Evolutionary conservation across 2,888 invertebrate species (phyloP).

Genomic region (Dioctria rufipes): DNA sequence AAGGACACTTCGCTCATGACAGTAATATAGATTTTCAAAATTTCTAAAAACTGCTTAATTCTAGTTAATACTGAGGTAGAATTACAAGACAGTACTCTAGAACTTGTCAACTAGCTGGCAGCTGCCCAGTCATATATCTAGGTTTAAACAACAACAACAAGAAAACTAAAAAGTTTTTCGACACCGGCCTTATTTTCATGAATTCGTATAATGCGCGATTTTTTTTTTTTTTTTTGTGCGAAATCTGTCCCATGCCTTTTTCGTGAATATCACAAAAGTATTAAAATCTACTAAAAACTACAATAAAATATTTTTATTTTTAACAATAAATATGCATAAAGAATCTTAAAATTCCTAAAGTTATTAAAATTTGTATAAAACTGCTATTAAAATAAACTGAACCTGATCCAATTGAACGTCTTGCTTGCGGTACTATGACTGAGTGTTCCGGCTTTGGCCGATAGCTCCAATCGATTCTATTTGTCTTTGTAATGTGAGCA

Average conservation of each 20-base stretch:
- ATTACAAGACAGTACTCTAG: constrained; percentile 2
- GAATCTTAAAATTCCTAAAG: background rate
- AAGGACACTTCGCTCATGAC: background rate
- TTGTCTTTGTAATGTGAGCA: constrained; percentile 73
- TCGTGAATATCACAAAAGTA: constrained; percentile 9
- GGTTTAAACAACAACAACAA: background rate
- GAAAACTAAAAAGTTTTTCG: background rate
- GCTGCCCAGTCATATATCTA: background rate
- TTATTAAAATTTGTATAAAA: background rate
- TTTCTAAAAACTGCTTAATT: constrained; percentile 22
- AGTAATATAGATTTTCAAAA: background rate
- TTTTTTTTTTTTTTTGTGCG: too few species aligned
- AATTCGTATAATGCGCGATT: too few species aligned
- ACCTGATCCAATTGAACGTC: background rate
- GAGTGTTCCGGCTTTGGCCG: constrained; percentile 65
- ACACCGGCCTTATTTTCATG: too few species aligned
- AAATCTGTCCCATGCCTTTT: background rate
- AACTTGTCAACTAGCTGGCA: background rate
- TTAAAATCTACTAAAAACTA: constrained; percentile 33
- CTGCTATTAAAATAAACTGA: background rate
- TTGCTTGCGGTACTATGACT: constrained; percentile 63
- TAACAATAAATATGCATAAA: background rate
- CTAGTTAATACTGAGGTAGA: constrained; percentile 28
- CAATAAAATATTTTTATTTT: background rate
- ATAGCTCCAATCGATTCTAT: constrained; percentile 68